phyloP scores from a whole-genome alignment of 2,888 invertebrate genomes.

The Bugula neritina region DNA sequence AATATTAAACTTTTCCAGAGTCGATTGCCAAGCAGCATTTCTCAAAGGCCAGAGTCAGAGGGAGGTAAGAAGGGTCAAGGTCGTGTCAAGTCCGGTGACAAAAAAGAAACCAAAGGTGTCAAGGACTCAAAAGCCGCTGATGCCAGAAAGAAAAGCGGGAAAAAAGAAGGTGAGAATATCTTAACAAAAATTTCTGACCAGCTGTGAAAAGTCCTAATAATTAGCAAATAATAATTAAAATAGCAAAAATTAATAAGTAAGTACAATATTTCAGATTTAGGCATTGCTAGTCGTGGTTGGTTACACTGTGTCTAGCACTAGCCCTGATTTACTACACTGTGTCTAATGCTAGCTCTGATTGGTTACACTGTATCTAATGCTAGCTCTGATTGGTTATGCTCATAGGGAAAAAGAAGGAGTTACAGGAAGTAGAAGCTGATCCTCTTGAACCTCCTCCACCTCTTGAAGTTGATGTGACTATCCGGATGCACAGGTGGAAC shows the following conservation, averaged over 20 bases:
- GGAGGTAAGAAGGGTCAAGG: neutral
- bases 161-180: slow-evolving; percentile 14
- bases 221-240: too few relatives aligned
- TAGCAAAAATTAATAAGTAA: too few relatives aligned
- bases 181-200: too few relatives aligned
- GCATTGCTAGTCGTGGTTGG: too few relatives aligned
- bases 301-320: too few relatives aligned
- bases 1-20: neutral
- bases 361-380: too few relatives aligned
- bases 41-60: neutral
- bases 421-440: slow-evolving; percentile 7
- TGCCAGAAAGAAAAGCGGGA: slow-evolving; percentile 18
- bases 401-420: slow-evolving; percentile 13
- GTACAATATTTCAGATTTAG: too few relatives aligned
- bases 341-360: too few relatives aligned
- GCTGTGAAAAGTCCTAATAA: too few relatives aligned
- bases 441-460: slow-evolving; percentile 35
- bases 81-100: slow-evolving; percentile 9
- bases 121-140: slow-evolving; percentile 11
- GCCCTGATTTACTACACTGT: too few relatives aligned
- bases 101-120: slow-evolving; percentile 1
- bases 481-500: slow-evolving; percentile 46
- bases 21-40: slow-evolving; percentile 20
- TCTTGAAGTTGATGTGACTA: slow-evolving; percentile 39
- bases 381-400: too few relatives aligned